A percentile compares a stretch with the other conserved stretches of the same genome.
phyloP scores from a whole-genome alignment of 2,797 vertebrate species.

The Syncerus caffer region DNA sequence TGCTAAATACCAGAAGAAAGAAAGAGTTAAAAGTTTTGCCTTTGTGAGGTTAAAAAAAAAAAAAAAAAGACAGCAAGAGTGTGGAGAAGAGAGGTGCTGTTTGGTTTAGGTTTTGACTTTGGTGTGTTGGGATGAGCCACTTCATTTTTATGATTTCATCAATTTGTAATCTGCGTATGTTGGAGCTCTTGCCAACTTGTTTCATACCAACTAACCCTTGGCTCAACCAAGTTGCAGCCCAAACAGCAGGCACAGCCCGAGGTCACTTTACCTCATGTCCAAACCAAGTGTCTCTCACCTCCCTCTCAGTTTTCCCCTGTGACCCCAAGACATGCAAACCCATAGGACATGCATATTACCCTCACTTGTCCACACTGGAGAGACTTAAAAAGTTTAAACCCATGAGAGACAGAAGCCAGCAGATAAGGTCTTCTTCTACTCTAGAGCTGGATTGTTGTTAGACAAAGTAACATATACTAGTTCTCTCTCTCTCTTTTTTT shows the following conservation, averaged over 20 bases:
- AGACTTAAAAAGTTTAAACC: neutral
- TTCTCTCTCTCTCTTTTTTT: neutral
- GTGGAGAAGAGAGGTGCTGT: fast-evolving
- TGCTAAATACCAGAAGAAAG: neutral
- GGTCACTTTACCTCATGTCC: neutral
- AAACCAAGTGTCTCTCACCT: neutral
- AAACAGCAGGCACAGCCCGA: neutral
- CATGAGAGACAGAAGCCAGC: neutral
- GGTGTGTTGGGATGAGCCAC: neutral
- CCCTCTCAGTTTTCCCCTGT: neutral
- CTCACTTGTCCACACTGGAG: neutral
- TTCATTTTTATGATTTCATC: neutral
- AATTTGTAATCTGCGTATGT: neutral
- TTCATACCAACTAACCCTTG: neutral
- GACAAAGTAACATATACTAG: neutral
- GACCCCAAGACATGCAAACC: neutral
- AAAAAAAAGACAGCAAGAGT: neutral
- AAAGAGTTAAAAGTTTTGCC: neutral
- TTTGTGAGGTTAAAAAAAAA: neutral
- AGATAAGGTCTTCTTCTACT: neutral
- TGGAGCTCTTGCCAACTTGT: neutral
- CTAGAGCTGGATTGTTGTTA: neutral
- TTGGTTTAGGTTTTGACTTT: neutral
- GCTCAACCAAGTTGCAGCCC: neutral
- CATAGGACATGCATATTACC: fast-evolving